Evolutionary conservation across 2,113 vertebrate genomes (phyloP), one percentile per base, ranked within the genome.

Genomic region (Craseonycteris thonglongyai): DNA sequence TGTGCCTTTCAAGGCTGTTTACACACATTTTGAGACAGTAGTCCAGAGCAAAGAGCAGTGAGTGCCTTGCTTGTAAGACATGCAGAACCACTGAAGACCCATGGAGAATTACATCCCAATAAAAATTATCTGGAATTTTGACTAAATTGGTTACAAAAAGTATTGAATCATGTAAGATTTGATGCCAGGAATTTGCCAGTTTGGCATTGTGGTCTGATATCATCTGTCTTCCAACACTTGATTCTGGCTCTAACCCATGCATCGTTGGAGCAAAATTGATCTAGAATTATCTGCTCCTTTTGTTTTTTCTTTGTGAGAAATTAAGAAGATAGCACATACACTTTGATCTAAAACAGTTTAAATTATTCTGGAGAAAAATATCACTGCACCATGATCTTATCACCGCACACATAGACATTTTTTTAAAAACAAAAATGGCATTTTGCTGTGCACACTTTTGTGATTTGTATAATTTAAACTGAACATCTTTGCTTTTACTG

Each of bases 291-390:
- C 12, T 7, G 49, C 28, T 72, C 58, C 7, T 68, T 22, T 54
- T n/a, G 59, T 74, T 47, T 21, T 11, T 35, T 28, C 3, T 51
- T 74, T 76, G 30, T 94, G 79, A 69, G 56, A 82, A 76, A 86
- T 91, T 61, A 86, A 85, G 35, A 95, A 58, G 45, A 26, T 76
- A 56, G 38, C 8, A 72, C 51, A 65, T 61, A 5, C 22, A 85
- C 7, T 78, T 56, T 82, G 42, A 93, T 88, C 26, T 68, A 63
- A 58, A 90, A 83, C 47, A 95, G n/a, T 90, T 96, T 91, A 88
- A 88, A 47, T 93, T 74, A 88, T 75, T 84, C 28, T 42, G 1
- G 47, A 54, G 35, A 35, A 30, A 28, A 65, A 80, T 87, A 30
- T 65, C 28, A 71, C 3, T 26, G 11, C 78, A 72, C 35, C 35